These are phyloP conservation scores for Cyphomyrus plagiostoma DNA, from an alignment of 2,113 vertebrate genomes.

Conservation along the genomic window DNA sequence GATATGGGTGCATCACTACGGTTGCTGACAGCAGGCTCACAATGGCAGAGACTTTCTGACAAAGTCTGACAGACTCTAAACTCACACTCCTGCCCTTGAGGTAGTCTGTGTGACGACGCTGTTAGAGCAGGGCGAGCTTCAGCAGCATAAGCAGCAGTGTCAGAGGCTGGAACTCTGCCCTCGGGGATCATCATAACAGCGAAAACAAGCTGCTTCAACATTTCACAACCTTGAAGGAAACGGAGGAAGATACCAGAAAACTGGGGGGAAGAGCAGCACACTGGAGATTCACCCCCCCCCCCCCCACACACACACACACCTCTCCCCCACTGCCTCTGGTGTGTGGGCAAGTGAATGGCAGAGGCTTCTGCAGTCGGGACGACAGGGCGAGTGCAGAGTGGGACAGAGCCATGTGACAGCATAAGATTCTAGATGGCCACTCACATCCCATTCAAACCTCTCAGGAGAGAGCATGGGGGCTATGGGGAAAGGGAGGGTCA, in stretches of 20 bases:
- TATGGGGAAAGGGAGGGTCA: not conserved
- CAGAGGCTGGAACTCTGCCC: not conserved
- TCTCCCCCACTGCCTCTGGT: not conserved
- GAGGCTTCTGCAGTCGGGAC: not conserved
- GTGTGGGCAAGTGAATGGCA: not conserved
- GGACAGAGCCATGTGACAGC: not conserved
- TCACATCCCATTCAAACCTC: not conserved
- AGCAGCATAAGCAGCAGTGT: not conserved
- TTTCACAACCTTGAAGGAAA: not conserved
- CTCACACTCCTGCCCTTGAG: not conserved
- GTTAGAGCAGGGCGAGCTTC: not conserved
- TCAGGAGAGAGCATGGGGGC: not conserved
- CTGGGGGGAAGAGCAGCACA: not conserved
- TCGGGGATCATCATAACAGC: not conserved
- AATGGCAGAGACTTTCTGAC: not conserved
- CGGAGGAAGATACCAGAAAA: not conserved
- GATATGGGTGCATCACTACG: not conserved
- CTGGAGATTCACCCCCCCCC: not conserved
- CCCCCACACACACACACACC: not conserved
- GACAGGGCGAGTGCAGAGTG: not conserved
- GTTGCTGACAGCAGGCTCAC: not conserved
- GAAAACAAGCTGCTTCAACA: not conserved
- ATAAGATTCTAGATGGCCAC: not conserved
- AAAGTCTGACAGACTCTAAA: not conserved
- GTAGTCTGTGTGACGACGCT: not conserved